phyloP scores from a whole-genome alignment of 2,888 invertebrate genomes.

The Agrenia bidenticulata region DNA sequence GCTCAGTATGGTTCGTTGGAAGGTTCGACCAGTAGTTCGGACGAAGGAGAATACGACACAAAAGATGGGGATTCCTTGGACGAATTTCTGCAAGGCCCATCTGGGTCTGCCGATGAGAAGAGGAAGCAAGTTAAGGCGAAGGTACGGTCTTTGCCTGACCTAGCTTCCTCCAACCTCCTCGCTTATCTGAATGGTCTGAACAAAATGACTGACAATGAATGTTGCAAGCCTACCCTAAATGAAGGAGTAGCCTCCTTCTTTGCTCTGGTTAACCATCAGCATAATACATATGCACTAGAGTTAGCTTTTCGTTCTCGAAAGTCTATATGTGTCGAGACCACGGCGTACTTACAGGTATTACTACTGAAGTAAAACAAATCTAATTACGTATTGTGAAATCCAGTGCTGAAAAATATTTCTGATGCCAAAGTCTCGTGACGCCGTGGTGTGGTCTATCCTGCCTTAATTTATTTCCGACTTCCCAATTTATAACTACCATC shows the following conservation, averaged over 20 bases:
- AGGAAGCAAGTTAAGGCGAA: conserved; percentile 51
- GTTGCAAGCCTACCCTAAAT: conserved; percentile 29
- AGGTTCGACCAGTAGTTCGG: conserved; percentile 52
- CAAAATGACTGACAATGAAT: conserved; percentile 41
- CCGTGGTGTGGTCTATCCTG: conserved; percentile 2
- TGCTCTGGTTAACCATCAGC: conserved; percentile 40
- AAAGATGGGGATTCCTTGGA: conserved; percentile 46
- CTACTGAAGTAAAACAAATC: background rate
- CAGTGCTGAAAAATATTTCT: background rate
- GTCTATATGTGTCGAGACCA: conserved; percentile 53
- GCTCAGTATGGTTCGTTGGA: conserved; percentile 51
- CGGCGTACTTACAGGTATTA: conserved; percentile 52
- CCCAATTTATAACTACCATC: no score
- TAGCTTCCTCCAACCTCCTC: conserved; percentile 46
- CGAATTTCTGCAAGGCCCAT: conserved; percentile 33
- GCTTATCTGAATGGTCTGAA: conserved; percentile 48
- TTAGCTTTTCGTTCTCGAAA: conserved; percentile 53
- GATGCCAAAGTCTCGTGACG: conserved; percentile 1
- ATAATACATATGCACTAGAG: conserved; percentile 49
- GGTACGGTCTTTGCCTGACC: conserved; percentile 53
- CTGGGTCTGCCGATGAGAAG: conserved; percentile 39
- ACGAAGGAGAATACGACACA: conserved; percentile 53
- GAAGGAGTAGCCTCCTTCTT: conserved; percentile 42
- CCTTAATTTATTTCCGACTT: background rate
- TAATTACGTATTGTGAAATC: no score